These are phyloP conservation scores for Steinernema feltiae DNA, from an alignment of 1,140 invertebrate species.

Conservation along the genomic window DNA sequence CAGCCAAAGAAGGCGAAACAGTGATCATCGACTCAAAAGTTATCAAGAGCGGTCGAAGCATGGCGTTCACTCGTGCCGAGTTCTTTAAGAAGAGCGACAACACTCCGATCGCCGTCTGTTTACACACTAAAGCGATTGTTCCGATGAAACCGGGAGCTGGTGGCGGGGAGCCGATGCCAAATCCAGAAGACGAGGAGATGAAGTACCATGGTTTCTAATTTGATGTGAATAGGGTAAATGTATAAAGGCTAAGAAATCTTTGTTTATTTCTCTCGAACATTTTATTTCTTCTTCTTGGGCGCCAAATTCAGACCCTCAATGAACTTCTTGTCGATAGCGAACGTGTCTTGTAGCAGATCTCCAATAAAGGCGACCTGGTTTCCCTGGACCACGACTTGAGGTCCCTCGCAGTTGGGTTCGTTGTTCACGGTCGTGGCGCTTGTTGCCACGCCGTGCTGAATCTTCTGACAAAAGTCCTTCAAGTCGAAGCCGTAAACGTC, in stretches of 20 bases:
- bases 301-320: conserved; percentile 58
- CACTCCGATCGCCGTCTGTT: conserved; percentile 27
- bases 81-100: conserved; percentile 30
- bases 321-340: conserved; percentile 57
- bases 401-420: conserved; percentile 67
- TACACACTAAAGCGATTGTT: conserved; percentile 36
- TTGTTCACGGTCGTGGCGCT: conserved; percentile 73
- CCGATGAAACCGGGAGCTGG: conserved; percentile 16
- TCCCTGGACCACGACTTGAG: conserved; percentile 79
- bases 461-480: conserved; percentile 71
- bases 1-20: background rate
- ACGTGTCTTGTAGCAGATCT: conserved; percentile 66
- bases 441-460: conserved; percentile 76
- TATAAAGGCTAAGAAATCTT: background rate
- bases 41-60: conserved; percentile 69
- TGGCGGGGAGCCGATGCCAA: background rate
- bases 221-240: background rate
- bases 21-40: conserved; percentile 70
- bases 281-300: conserved; percentile 53
- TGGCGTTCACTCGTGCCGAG: conserved; percentile 66
- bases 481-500: conserved; percentile 76
- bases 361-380: conserved; percentile 76
- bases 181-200: background rate
- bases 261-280: background rate
- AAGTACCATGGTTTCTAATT: background rate